Evolutionary conservation across 1,140 invertebrate genomes (phyloP).

Genomic region (Nephila pilipes): DNA sequence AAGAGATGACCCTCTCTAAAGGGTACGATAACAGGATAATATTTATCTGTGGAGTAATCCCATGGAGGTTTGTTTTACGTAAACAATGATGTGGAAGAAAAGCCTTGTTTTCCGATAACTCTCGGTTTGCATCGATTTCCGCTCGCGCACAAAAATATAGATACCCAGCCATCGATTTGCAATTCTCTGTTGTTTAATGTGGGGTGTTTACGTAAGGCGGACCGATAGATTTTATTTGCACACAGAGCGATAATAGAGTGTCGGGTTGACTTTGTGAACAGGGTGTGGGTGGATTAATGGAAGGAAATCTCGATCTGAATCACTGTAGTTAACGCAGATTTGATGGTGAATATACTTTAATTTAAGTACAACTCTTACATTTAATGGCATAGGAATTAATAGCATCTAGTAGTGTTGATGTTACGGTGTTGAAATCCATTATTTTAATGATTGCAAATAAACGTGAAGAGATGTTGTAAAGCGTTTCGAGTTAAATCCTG

Average conservation of each 20-base stretch:
- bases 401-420: no score
- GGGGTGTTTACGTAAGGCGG: constrained; percentile 1
- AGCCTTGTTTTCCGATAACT: constrained; percentile 60
- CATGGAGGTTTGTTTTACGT: neutral
- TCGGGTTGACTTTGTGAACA: neutral
- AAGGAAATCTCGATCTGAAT: neutral
- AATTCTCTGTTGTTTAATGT: constrained; percentile 16
- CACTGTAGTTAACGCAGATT: neutral
- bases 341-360: neutral
- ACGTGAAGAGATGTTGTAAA: no score
- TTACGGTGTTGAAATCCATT: no score
- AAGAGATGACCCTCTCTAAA: neutral
- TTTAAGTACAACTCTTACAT: no score
- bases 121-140: constrained; percentile 48
- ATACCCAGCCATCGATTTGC: constrained; percentile 43
- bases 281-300: neutral
- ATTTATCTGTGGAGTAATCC: constrained; percentile 24
- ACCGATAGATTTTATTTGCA: constrained; percentile 8
- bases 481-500: no score
- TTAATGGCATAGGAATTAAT: no score
- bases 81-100: constrained; percentile 50
- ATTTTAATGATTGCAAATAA: no score
- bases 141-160: constrained; percentile 48
- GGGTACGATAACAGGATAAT: neutral
- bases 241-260: neutral